These are phyloP conservation scores for Pelosia muscerda DNA, from an alignment of 2,888 invertebrate species.

Conservation along the genomic window DNA sequence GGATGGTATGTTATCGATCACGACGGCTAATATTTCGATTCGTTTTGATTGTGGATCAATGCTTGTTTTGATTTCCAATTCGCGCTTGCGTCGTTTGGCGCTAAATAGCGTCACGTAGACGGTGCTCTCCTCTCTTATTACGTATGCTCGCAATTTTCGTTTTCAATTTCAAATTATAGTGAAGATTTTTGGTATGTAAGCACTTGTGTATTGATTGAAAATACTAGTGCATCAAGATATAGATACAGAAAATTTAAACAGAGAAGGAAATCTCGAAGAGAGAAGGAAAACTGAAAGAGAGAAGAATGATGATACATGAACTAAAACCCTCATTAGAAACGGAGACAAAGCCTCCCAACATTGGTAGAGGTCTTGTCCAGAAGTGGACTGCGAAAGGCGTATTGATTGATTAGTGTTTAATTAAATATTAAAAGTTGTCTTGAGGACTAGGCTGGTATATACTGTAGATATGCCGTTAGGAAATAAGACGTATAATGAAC, in stretches of 20 bases:
- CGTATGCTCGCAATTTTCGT: conserved; percentile 75
- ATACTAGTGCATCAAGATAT: no score
- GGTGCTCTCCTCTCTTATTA: conserved; percentile 69
- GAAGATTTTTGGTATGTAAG: conserved; percentile 51
- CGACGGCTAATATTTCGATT: conserved; percentile 82
- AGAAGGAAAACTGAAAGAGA: no score
- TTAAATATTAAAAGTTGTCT: not conserved
- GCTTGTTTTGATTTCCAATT: conserved; percentile 87
- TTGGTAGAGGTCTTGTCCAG: no score
- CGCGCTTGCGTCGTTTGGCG: conserved; percentile 83
- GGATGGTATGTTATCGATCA: conserved; percentile 84
- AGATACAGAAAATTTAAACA: no score
- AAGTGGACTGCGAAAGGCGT: no score
- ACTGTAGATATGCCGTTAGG: not conserved
- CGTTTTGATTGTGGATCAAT: conserved; percentile 83
- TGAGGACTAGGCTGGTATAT: not conserved
- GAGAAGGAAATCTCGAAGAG: no score
- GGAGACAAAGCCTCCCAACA: no score
- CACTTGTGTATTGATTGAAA: conserved; percentile 18
- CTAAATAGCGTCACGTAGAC: conserved; percentile 85
- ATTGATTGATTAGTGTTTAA: no score
- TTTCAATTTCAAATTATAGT: conserved; percentile 71
- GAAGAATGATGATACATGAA: no score
- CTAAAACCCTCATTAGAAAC: no score
- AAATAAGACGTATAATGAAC: not conserved